Conservation (phyloP, 2,888 invertebrate species). For the Drosophila atripex region DNA sequence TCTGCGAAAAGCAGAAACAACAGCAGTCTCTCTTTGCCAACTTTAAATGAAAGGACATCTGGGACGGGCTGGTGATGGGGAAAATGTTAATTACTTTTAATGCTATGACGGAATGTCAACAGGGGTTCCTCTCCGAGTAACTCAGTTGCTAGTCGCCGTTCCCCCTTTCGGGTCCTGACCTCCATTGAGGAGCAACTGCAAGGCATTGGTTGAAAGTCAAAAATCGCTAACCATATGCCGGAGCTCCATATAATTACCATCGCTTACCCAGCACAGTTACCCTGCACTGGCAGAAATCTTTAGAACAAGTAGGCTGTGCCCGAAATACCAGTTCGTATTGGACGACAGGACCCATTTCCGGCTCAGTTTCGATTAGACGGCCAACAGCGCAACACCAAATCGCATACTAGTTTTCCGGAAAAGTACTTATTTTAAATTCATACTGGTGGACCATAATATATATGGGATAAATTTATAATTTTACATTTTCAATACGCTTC, state of each 20-base stretch:
- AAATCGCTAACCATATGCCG: conserved; percentile 5
- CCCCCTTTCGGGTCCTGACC: neutral
- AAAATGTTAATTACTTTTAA: conserved; percentile 71
- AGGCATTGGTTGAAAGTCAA: neutral
- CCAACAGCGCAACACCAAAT: too few species aligned
- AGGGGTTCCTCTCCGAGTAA: conserved; percentile 32
- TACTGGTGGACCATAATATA: too few species aligned
- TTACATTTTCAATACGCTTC: too few species aligned
- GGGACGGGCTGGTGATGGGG: conserved; percentile 19
- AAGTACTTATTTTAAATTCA: too few species aligned
- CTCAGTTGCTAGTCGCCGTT: neutral
- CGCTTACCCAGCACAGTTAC: neutral
- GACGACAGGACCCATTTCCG: too few species aligned
- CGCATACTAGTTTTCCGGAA: too few species aligned
- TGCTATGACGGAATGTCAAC: conserved; percentile 64
- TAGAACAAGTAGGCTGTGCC: too few species aligned
- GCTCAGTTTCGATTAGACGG: too few species aligned
- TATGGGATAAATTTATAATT: too few species aligned
- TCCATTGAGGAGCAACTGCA: neutral
- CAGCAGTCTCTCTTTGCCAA: conserved; percentile 28
- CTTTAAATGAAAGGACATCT: conserved; percentile 14
- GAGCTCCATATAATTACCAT: conserved; percentile 1
- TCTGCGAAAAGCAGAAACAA: conserved; percentile 4
- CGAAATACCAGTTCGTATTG: too few species aligned
- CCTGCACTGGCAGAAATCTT: neutral